Conservation (phyloP, 2,797 vertebrate species). For the Chaetophractus vellerosus region DNA sequence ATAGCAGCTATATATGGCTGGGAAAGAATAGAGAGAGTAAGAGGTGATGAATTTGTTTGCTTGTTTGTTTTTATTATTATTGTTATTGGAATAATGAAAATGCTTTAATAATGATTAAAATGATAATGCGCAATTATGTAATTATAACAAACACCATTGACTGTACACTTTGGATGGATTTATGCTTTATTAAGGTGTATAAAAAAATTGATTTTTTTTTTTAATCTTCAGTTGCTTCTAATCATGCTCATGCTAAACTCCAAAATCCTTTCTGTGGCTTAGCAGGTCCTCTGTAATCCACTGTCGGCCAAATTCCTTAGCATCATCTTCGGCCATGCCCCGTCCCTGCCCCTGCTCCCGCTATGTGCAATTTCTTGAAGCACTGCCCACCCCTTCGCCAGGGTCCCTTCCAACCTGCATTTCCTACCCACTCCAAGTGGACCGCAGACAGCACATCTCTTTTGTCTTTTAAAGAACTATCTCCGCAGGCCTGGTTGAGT, state of each 20-base stretch:
- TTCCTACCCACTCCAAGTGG: background rate
- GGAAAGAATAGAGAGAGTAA: too few species aligned
- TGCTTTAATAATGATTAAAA: too few species aligned
- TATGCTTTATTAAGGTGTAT: too few species aligned
- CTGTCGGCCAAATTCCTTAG: background rate
- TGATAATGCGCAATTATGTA: too few species aligned
- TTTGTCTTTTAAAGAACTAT: background rate
- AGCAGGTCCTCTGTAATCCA: background rate
- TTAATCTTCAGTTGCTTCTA: background rate
- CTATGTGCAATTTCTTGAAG: background rate
- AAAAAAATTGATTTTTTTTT: too few species aligned
- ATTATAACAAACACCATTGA: too few species aligned
- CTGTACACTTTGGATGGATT: too few species aligned
- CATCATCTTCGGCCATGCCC: background rate
- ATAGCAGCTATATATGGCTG: too few species aligned
- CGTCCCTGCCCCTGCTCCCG: background rate
- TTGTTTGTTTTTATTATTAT: too few species aligned
- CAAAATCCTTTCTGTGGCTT: background rate
- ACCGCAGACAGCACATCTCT: background rate
- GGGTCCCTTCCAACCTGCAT: background rate
- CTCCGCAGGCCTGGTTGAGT: constrained; percentile 10
- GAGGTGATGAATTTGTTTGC: too few species aligned
- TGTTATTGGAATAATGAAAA: too few species aligned
- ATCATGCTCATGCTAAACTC: background rate
- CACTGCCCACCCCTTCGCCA: too few species aligned